phyloP scores from a whole-genome alignment of 2,113 vertebrate species.

The Myiagra hebetior region DNA sequence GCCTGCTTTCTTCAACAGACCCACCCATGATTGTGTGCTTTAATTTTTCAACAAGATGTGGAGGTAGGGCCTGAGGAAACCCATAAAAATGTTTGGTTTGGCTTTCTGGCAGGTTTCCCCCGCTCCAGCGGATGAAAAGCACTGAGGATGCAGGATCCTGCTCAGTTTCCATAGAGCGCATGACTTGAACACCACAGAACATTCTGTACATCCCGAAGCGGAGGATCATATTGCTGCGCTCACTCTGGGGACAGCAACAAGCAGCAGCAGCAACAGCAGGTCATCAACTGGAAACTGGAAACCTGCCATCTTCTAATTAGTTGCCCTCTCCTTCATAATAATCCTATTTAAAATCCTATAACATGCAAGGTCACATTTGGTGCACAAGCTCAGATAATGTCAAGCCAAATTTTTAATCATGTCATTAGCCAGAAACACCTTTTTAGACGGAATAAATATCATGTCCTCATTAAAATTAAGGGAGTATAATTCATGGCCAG shows the following conservation, averaged over 20 bases:
- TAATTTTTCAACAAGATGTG: constrained; percentile 62
- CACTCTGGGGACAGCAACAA: constrained; percentile 39
- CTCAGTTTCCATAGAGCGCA: constrained; percentile 49
- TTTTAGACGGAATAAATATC: constrained; percentile 6
- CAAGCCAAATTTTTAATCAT: constrained; percentile 41
- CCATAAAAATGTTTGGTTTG: constrained; percentile 77
- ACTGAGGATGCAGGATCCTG: constrained; percentile 45
- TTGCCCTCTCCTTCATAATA: background rate
- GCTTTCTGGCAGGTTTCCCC: constrained; percentile 55
- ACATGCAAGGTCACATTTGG: background rate
- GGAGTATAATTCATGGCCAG: background rate
- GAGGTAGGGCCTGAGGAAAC: constrained; percentile 59
- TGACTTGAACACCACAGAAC: constrained; percentile 60
- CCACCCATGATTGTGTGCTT: constrained; percentile 55
- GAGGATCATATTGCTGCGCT: constrained; percentile 4
- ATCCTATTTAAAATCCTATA: constrained; percentile 32
- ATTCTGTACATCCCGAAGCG: constrained; percentile 55
- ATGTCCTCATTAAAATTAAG: background rate
- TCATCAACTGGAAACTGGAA: constrained; percentile 47
- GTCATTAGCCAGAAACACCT: constrained; percentile 41
- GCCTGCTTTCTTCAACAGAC: constrained; percentile 36
- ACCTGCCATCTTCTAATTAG: constrained; percentile 58
- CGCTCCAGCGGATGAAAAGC: constrained; percentile 30
- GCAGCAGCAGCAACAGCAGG: constrained; percentile 8
- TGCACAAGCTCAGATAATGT: constrained; percentile 29